These are phyloP conservation scores for Macrosteles quadrilineatus DNA, from an alignment of 1,140 invertebrate species.

Conservation along the genomic window DNA sequence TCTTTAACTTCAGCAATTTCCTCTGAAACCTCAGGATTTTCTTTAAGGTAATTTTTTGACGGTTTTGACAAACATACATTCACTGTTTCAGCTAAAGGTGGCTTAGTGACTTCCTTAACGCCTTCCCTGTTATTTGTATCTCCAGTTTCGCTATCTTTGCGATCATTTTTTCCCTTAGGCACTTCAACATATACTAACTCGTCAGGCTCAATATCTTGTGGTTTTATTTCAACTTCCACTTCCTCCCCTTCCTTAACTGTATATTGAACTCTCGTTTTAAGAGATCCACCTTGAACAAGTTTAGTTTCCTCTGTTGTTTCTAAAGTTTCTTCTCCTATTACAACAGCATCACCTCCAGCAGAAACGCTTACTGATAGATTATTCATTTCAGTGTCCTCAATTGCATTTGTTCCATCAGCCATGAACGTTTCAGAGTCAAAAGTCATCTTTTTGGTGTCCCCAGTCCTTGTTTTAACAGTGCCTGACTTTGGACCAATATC, in stretches of 20 bases:
- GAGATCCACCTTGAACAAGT: not conserved
- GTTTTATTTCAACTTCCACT: slow-evolving; percentile 7
- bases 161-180: not conserved
- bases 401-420: not conserved
- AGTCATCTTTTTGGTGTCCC: slow-evolving; percentile 9
- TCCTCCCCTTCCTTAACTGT: slow-evolving; percentile 14
- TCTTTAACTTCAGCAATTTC: no score
- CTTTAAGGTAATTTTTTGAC: no score
- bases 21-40: no score
- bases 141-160: no score
- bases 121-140: not conserved
- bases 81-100: not conserved
- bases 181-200: not conserved
- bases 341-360: not conserved
- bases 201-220: slow-evolving; percentile 10
- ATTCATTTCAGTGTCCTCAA: not conserved
- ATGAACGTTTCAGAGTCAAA: slow-evolving; percentile 16
- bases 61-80: no score
- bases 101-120: not conserved
- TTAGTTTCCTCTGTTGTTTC: not conserved
- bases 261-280: not conserved
- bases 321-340: not conserved
- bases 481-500: slow-evolving; percentile 16
- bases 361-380: not conserved
- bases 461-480: slow-evolving; percentile 5